phyloP scores from a whole-genome alignment of 1,140 invertebrate species.

The Drosophila insularis region DNA sequence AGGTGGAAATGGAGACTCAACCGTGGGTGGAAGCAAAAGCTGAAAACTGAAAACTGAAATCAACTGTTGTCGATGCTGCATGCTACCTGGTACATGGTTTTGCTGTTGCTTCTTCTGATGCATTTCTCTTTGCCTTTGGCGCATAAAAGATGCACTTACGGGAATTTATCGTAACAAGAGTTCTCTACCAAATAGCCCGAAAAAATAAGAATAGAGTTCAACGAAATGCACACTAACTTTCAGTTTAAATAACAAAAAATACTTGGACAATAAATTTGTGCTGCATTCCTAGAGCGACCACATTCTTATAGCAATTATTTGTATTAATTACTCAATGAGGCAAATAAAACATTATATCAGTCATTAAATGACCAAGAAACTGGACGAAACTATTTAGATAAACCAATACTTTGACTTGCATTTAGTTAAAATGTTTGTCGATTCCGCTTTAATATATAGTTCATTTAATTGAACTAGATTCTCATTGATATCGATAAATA shows the following conservation, averaged over 20 bases:
- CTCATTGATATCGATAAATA: no score
- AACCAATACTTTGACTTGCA: no score
- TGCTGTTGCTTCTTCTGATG: conserved; percentile 22
- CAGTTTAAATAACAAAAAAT: background rate
- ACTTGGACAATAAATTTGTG: background rate
- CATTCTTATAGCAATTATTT: no score
- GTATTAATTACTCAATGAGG: no score
- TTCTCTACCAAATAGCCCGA: conserved; percentile 4
- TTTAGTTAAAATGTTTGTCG: no score
- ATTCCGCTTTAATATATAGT: no score
- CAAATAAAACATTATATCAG: no score
- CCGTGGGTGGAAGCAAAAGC: background rate
- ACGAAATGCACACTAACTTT: background rate
- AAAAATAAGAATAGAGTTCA: background rate
- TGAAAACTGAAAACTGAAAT: background rate
- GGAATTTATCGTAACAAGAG: conserved; percentile 19
- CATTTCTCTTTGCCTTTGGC: conserved; percentile 38
- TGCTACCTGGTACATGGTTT: conserved; percentile 4
- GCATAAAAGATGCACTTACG: conserved; percentile 51
- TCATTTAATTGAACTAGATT: no score
- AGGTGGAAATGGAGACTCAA: background rate
- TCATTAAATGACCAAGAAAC: no score
- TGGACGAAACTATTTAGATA: no score
- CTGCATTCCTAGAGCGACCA: no score
- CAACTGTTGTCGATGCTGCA: background rate